A percentile compares a stretch with the other conserved stretches of the same genome.
Conservation (phyloP, 2,113 vertebrate genomes). For the Podarcis raffonei region DNA sequence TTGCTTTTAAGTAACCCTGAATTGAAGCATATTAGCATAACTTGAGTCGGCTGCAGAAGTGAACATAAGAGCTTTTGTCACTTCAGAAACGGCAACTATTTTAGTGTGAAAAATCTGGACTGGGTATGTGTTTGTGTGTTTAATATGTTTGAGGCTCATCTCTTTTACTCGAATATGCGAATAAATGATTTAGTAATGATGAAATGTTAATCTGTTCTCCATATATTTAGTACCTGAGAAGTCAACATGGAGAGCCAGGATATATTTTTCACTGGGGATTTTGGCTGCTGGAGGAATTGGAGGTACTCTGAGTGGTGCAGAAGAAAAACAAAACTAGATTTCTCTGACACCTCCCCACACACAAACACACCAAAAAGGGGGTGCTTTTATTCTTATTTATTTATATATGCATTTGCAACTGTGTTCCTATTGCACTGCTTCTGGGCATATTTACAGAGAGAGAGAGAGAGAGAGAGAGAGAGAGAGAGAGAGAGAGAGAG, state of each 20-base stretch:
- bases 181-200: not conserved
- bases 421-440: constrained; percentile 3
- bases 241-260: not conserved
- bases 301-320: not conserved
- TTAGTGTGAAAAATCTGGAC: not conserved
- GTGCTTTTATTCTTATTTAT: constrained; percentile 1
- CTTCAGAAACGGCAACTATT: not conserved
- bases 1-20: not conserved
- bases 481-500: not conserved
- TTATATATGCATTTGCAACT: constrained; percentile 40
- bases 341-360: not conserved
- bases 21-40: not conserved
- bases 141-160: not conserved
- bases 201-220: not conserved
- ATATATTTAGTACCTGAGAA: not conserved
- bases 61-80: too few relatives aligned
- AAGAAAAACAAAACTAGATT: not conserved
- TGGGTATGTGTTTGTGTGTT: not conserved
- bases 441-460: constrained; percentile 43
- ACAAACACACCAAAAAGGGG: not conserved
- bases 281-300: not conserved
- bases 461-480: constrained; percentile 27
- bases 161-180: not conserved
- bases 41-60: not conserved
- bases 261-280: not conserved